phyloP scores from a whole-genome alignment of 1,140 invertebrate genomes.

The Heliconius melpomene region DNA sequence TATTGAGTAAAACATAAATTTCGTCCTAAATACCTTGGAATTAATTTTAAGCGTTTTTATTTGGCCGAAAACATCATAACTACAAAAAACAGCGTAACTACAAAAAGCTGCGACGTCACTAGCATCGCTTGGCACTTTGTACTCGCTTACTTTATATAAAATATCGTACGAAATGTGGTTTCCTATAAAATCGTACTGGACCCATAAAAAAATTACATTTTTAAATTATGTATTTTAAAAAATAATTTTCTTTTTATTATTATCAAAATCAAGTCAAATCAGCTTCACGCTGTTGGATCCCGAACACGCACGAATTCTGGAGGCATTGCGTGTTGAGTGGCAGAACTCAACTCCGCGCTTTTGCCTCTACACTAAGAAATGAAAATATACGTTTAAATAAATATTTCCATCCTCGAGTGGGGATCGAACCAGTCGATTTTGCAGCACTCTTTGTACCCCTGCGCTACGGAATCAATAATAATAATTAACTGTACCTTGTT shows the following conservation, averaged over 20 bases:
- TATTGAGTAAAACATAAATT: too few species aligned
- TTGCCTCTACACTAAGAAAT: too few species aligned
- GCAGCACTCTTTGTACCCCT: too few species aligned
- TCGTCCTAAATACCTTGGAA: too few species aligned
- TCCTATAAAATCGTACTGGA: background rate
- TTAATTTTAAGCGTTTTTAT: background rate
- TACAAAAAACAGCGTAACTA: background rate
- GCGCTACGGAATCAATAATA: background rate
- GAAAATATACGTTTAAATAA: too few species aligned
- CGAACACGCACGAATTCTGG: too few species aligned
- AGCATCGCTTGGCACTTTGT: background rate
- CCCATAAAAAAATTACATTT: background rate
- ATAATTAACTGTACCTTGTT: background rate
- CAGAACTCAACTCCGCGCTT: too few species aligned
- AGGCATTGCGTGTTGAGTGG: too few species aligned
- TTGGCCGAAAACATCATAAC: background rate
- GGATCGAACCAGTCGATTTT: too few species aligned
- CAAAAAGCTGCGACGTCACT: background rate
- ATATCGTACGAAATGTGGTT: background rate
- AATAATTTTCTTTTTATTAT: background rate
- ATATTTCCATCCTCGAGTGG: too few species aligned
- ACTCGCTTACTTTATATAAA: background rate
- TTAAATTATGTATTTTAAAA: background rate
- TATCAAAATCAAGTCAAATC: background rate
- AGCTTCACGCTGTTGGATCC: too few species aligned